Conservation (phyloP, 2,113 vertebrate species). For the Misgurnus mizolepis region DNA sequence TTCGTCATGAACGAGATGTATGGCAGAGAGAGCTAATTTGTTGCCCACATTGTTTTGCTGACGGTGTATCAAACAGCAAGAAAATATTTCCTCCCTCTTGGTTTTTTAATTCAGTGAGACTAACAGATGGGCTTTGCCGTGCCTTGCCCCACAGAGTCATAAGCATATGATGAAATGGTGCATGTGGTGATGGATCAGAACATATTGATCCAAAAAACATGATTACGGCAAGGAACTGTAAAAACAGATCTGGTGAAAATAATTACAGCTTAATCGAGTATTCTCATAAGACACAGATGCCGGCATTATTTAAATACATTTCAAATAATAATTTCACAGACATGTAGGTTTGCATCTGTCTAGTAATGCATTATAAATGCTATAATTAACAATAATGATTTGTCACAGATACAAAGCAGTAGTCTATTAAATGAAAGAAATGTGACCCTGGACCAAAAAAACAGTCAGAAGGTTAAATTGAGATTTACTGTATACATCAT, state of each 20-base stretch:
- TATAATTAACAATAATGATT: not conserved
- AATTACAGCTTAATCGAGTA: not conserved
- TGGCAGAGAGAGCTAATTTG: conserved; percentile 6
- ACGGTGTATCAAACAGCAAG: not conserved
- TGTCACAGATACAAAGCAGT: not conserved
- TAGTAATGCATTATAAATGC: not conserved
- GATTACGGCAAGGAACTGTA: conserved; percentile 12
- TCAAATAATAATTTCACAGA: not conserved
- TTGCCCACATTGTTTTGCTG: conserved; percentile 18
- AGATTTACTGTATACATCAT: not conserved
- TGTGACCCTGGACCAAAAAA: too few relatives aligned
- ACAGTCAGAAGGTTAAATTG: not conserved
- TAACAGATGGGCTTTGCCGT: conserved; percentile 23
- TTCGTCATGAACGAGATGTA: conserved; percentile 18
- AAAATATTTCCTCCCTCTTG: not conserved
- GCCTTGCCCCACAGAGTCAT: conserved; percentile 5
- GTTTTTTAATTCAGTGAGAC: conserved; percentile 5
- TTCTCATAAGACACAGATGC: conserved; percentile 8
- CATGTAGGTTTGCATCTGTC: not conserved
- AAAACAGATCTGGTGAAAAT: conserved; percentile 4
- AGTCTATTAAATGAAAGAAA: too few relatives aligned
- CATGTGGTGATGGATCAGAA: conserved; percentile 8
- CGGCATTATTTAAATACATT: not conserved
- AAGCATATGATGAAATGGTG: conserved; percentile 27
- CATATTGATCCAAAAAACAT: conserved; percentile 42